Evolutionary conservation across 92 coral and sea anemone genomes (phyloP).

Genomic region (Scolanthus callimorphus): DNA sequence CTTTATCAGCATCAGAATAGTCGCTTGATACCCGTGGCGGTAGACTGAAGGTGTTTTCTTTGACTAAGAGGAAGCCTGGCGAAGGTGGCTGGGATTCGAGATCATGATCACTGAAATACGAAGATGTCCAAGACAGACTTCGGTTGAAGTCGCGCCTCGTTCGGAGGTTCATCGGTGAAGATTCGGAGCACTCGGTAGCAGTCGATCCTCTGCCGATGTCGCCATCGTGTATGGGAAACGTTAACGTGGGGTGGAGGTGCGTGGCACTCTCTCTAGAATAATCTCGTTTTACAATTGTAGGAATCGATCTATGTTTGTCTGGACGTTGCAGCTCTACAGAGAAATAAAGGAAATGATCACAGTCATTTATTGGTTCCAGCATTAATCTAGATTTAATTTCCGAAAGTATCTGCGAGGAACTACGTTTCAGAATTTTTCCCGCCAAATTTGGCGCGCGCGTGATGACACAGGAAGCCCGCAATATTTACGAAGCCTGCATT

Average conservation of each 20-base stretch:
- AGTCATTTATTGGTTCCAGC: too few relatives aligned
- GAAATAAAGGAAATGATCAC: too few relatives aligned
- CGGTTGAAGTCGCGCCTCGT: constrained; percentile 10
- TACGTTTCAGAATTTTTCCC: too few relatives aligned
- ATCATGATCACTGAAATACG: constrained; percentile 52
- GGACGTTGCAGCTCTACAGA: too few relatives aligned
- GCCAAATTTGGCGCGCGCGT: too few relatives aligned
- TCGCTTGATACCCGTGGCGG: constrained; percentile 6
- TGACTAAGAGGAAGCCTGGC: constrained; percentile 9
- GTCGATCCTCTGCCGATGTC: constrained; percentile 7
- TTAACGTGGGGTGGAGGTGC: too few relatives aligned
- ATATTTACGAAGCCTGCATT: too few relatives aligned
- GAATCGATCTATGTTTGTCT: too few relatives aligned
- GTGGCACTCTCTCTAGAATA: not conserved
- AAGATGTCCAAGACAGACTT: constrained; percentile 31
- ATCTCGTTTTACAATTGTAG: constrained; percentile 9
- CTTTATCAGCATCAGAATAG: constrained; percentile 3
- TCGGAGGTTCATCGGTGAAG: constrained; percentile 7
- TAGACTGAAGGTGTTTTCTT: not conserved
- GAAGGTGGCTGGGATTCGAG: constrained; percentile 51
- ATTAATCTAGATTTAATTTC: too few relatives aligned
- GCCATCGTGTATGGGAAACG: too few relatives aligned
- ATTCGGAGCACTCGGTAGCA: constrained; percentile 13
- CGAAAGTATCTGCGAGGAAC: too few relatives aligned
- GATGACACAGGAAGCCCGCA: too few relatives aligned